These are phyloP conservation scores for Hemistola chrysoprasaria DNA, from an alignment of 2,888 invertebrate genomes.

Conservation along the genomic window DNA sequence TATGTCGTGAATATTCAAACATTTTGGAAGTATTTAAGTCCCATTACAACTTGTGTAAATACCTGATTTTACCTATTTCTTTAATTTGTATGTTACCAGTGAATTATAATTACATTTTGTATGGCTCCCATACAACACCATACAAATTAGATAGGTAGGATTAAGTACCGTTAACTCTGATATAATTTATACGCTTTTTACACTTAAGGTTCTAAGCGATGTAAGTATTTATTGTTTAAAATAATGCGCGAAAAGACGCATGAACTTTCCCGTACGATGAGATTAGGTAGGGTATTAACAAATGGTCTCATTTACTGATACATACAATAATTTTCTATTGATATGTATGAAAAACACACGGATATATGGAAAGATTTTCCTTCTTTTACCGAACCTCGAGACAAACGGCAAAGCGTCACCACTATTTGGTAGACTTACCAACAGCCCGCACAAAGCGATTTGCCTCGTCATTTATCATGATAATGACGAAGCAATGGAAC, in stretches of 20 bases:
- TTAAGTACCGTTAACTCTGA: conserved; percentile 60
- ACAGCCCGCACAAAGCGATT: too few species aligned
- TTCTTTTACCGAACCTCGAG: too few species aligned
- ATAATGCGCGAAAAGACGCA: conserved; percentile 37
- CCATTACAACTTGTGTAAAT: too few species aligned
- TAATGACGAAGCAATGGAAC: too few species aligned
- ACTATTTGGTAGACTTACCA: too few species aligned
- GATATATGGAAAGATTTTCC: too few species aligned
- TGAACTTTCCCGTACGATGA: conserved; percentile 53
- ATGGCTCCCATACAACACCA: conserved; percentile 36
- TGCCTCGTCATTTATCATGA: too few species aligned
- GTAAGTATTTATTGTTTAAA: conserved; percentile 70
- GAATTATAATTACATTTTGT: conserved; percentile 27
- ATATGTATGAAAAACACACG: conserved; percentile 16
- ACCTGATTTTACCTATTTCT: not conserved
- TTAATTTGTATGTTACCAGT: conserved; percentile 22
- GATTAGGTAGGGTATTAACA: conserved; percentile 71
- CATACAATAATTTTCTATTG: conserved; percentile 10
- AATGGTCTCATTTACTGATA: conserved; percentile 35
- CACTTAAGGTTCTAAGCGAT: conserved; percentile 76
- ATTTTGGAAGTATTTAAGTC: too few species aligned
- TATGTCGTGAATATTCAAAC: too few species aligned
- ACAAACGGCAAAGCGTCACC: too few species aligned
- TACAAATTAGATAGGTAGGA: conserved; percentile 47
- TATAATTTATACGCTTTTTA: conserved; percentile 72